These are phyloP conservation scores for Cabera pusaria DNA, from an alignment of 2,888 invertebrate species.

Conservation along the genomic window DNA sequence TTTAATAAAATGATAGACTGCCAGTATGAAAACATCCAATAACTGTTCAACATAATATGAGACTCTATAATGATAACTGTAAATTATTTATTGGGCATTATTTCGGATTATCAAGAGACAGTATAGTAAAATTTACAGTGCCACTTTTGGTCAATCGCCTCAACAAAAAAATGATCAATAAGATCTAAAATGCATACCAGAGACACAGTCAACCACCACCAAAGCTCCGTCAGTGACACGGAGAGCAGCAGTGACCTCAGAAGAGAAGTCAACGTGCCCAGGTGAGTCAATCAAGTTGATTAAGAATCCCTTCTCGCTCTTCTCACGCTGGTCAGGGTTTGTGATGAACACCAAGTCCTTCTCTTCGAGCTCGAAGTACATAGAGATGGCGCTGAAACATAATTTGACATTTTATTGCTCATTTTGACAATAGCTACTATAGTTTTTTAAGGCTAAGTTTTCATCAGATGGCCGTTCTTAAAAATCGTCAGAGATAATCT, in stretches of 20 bases:
- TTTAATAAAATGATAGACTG: too few species aligned
- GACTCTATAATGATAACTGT: too few species aligned
- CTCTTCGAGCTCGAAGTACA: slow-evolving; percentile 98
- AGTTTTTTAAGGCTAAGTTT: background rate
- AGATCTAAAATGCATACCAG: too few species aligned
- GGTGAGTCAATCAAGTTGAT: slow-evolving; percentile 99
- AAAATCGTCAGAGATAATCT: slow-evolving; percentile 67
- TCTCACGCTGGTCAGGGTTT: slow-evolving; percentile 94
- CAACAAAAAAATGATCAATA: too few species aligned
- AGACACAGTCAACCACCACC: slow-evolving; percentile 99
- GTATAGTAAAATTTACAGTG: too few species aligned
- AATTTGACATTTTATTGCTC: background rate
- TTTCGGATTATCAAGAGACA: too few species aligned
- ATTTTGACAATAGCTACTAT: background rate
- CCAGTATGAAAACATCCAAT: too few species aligned
- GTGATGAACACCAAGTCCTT: slow-evolving; percentile 98
- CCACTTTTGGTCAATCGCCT: too few species aligned
- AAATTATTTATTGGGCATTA: too few species aligned
- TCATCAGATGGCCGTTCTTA: slow-evolving; percentile 84
- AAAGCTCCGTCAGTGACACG: slow-evolving; percentile 99
- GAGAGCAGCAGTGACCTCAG: slow-evolving; percentile 99
- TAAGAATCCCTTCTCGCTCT: slow-evolving; percentile 96
- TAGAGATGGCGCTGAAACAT: slow-evolving; percentile 95
- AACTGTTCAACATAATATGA: too few species aligned
- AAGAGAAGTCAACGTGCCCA: slow-evolving; percentile 99